phyloP scores from a whole-genome alignment of 2,888 invertebrate genomes.

The Pyrrhosoma nymphula region DNA sequence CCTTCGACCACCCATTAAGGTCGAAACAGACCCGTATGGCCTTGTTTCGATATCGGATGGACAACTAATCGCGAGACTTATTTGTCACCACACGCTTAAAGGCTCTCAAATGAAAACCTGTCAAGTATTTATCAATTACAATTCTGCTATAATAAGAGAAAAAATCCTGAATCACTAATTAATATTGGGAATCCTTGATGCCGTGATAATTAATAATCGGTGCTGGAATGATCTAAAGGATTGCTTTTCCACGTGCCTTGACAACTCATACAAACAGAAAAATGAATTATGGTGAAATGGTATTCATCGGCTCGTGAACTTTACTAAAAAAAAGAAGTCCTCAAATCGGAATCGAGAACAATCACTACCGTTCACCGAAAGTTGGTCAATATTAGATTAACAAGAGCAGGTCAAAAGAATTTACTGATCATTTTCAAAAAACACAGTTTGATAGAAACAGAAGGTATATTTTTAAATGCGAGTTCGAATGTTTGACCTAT shows the following conservation, averaged over 20 bases:
- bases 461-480: too few species aligned
- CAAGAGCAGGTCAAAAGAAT: not conserved
- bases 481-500: too few species aligned
- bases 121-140: not conserved
- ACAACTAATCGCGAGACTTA: not conserved
- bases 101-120: not conserved
- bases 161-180: not conserved
- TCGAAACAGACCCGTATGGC: not conserved
- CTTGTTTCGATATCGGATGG: constrained; percentile 8
- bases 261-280: not conserved
- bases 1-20: constrained; percentile 47
- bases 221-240: not conserved
- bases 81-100: not conserved
- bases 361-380: not conserved
- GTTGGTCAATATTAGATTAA: not conserved
- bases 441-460: too few species aligned
- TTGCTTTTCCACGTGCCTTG: not conserved
- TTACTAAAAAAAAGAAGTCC: not conserved
- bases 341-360: not conserved
- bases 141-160: not conserved
- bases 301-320: not conserved
- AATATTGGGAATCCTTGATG: not conserved
- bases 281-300: not conserved
- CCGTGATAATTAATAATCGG: not conserved
- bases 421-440: too few species aligned